These are phyloP conservation scores for Dicyrtoma fusca DNA, from an alignment of 2,888 invertebrate species.

Conservation along the genomic window DNA sequence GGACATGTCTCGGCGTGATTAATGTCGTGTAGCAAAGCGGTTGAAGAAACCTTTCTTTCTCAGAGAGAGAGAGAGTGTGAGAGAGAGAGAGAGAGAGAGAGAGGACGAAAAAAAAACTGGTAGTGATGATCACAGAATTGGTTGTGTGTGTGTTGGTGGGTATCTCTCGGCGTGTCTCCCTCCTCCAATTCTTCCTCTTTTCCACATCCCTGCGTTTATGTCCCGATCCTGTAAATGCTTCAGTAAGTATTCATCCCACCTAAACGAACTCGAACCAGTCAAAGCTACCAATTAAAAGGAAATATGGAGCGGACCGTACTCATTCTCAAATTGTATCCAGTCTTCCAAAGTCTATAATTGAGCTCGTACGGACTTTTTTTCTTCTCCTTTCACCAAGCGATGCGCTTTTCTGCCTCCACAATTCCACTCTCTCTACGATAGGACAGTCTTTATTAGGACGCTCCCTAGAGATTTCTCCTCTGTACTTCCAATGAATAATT, in stretches of 20 bases:
- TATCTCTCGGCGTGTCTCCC: background rate
- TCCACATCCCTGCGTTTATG: slow-evolving; percentile 13
- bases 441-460: too few relatives aligned
- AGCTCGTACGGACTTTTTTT: too few relatives aligned
- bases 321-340: too few relatives aligned
- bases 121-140: slow-evolving; percentile 26
- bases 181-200: background rate
- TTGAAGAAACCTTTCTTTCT: slow-evolving; percentile 17
- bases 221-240: slow-evolving; percentile 2
- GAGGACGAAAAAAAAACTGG: background rate
- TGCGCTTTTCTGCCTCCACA: background rate
- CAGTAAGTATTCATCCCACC: slow-evolving; percentile 26
- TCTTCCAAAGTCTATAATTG: too few relatives aligned
- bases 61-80: background rate
- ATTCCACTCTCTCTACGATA: too few relatives aligned
- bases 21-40: slow-evolving; percentile 38
- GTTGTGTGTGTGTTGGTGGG: background rate
- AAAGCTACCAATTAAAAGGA: slow-evolving; percentile 21
- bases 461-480: background rate
- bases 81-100: background rate
- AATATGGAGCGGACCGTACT: slow-evolving; percentile 2
- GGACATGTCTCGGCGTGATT: slow-evolving; percentile 42
- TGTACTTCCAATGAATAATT: background rate
- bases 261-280: slow-evolving; percentile 18
- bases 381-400: too few relatives aligned